Percentiles rank a stretch among this genome's conserved stretches.
Evolutionary conservation across 2,888 invertebrate genomes (phyloP).

Genomic region (Drosophila hawaiiensis): DNA sequence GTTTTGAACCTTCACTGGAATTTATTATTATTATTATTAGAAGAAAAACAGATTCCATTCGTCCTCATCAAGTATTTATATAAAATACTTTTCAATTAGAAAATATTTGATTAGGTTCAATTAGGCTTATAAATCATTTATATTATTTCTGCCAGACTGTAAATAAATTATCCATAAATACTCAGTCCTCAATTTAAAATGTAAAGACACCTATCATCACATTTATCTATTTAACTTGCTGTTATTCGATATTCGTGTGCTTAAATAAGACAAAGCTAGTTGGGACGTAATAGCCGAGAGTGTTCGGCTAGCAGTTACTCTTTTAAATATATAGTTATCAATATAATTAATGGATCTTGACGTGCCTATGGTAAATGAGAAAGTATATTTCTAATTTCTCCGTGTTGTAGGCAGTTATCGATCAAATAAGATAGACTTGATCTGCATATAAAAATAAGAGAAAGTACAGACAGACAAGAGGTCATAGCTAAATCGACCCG

Average conservation of each 20-base stretch:
- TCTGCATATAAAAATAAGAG: neutral
- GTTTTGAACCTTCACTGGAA: rapidly evolving
- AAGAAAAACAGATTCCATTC: neutral
- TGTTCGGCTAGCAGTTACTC: neutral
- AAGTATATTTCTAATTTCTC: too few relatives aligned
- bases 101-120: neutral
- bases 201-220: neutral
- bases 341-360: neutral
- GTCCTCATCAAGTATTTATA: neutral
- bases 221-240: neutral
- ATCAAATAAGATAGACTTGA: neutral
- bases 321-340: neutral
- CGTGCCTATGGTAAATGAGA: too few relatives aligned
- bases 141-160: neutral
- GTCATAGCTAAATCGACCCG: neutral
- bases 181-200: neutral
- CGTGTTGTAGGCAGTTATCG: neutral
- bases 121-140: too few relatives aligned
- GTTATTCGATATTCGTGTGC: neutral
- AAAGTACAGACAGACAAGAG: neutral
- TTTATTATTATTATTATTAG: neutral
- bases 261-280: neutral
- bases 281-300: neutral
- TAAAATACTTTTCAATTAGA: neutral
- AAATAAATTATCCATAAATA: neutral